Percentiles rank a stretch among this genome's conserved stretches.
Evolutionary conservation across 2,113 vertebrate genomes (phyloP).

Genomic region (cat (Felis catus)): F.catus_Fca126_mat1.0 CM031412.1:208692501-208693000

Average conservation of each 20-base stretch:
- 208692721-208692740: no score
- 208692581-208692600: background rate
- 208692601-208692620: background rate
- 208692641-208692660: background rate
- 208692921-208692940: background rate
- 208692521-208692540: background rate
- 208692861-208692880: no score
- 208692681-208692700: no score
- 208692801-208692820: no score
- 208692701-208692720: no score
- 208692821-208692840: no score
- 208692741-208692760: no score
- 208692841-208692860: no score
- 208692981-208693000: background rate
- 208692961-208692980: background rate
- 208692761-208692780: no score
- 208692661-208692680: background rate
- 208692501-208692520: background rate
- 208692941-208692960: background rate
- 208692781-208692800: no score
- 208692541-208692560: background rate
- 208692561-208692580: background rate
- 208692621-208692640: background rate
- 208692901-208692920: background rate
- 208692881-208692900: background rate